Evolutionary conservation across 2,888 invertebrate genomes (phyloP).

Genomic region (Ypsolopha scabrella): DNA sequence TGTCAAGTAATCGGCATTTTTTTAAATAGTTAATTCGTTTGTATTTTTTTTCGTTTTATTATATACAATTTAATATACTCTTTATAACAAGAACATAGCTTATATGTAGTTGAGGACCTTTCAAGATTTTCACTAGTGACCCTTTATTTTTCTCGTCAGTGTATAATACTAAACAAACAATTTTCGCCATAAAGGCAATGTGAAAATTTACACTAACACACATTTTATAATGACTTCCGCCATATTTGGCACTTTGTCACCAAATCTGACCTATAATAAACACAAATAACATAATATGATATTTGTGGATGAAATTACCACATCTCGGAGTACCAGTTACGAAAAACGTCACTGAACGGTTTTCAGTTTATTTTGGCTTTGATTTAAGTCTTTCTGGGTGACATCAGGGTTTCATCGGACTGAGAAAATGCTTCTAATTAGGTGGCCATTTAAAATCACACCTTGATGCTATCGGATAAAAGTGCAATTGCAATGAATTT

Average conservation of each 20-base stretch:
- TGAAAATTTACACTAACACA: background rate
- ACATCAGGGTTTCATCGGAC: conserved; percentile 33
- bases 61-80: too few relatives aligned
- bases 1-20: too few relatives aligned
- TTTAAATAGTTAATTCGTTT: too few relatives aligned
- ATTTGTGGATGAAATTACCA: background rate
- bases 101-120: too few relatives aligned
- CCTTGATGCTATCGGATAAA: conserved; percentile 14
- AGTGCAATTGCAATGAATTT: conserved; percentile 17
- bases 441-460: conserved; percentile 10
- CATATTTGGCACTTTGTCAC: conserved; percentile 3
- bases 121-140: too few relatives aligned
- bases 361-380: conserved; percentile 59
- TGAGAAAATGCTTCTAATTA: conserved; percentile 20
- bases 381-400: conserved; percentile 50
- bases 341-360: conserved; percentile 43
- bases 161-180: conserved; percentile 21
- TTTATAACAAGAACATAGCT: too few relatives aligned
- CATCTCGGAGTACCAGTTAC: conserved; percentile 26
- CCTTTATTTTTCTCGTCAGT: background rate
- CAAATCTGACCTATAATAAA: conserved; percentile 1
- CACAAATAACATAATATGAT: background rate
- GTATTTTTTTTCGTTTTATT: too few relatives aligned
- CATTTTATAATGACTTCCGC: background rate
- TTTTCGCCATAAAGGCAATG: conserved; percentile 29